phyloP scores from a whole-genome alignment of 2,113 vertebrate species.

The Notarius quadriscutis region DNA sequence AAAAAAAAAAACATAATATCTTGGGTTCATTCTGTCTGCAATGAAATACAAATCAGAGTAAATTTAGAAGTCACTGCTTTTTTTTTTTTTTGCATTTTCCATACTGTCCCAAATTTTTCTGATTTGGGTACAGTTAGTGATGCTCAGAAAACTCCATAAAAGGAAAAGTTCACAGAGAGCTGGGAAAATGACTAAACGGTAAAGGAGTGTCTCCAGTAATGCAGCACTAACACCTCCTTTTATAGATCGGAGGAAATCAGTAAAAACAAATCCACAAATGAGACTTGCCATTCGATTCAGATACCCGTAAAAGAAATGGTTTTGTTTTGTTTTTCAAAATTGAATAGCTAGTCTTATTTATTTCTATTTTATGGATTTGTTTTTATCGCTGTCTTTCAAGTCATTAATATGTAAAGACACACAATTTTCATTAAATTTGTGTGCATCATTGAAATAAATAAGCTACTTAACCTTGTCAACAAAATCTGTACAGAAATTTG shows the following conservation, averaged over 20 bases:
- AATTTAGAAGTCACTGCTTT: too few relatives aligned
- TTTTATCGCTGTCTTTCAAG: not conserved
- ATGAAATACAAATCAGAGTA: too few relatives aligned
- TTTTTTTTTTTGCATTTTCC: too few relatives aligned
- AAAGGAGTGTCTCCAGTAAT: not conserved
- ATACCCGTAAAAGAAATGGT: not conserved
- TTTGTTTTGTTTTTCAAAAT: not conserved
- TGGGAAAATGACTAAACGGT: not conserved
- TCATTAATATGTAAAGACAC: not conserved
- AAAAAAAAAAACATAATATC: too few relatives aligned
- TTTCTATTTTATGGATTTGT: not conserved
- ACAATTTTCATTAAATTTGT: not conserved
- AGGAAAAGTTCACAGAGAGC: not conserved
- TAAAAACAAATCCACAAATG: not conserved
- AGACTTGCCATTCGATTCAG: not conserved
- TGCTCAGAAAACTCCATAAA: not conserved
- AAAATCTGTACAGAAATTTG: not conserved
- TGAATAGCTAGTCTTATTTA: not conserved
- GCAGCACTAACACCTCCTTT: not conserved
- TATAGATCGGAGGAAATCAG: not conserved
- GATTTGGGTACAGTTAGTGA: not conserved
- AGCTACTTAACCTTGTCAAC: not conserved
- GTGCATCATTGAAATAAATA: not conserved
- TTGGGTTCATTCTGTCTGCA: too few relatives aligned
- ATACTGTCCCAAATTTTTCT: not conserved